Evolutionary conservation across 2,888 invertebrate genomes (phyloP), one percentile per base, ranked within the genome.

Genomic region (Lepidonotus clava): DNA sequence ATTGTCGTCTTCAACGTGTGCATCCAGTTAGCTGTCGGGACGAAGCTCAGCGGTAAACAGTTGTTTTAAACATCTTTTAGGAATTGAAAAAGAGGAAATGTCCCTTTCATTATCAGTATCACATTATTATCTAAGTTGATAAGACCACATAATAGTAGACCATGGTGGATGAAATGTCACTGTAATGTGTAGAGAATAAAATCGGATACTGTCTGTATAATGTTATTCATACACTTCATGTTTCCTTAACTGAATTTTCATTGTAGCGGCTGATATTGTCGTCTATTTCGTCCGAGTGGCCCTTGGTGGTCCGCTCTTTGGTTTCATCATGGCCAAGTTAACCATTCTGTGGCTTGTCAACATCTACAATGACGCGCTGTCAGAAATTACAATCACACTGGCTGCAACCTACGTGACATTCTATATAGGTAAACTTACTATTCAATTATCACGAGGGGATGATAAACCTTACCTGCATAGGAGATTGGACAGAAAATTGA

Each of bases 351-450:
- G 93, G 89, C 88, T 95, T 46, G 91, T 92, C 8, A 90, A 91
- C 40, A 94, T 94, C 18, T 94, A 94, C 89, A 94, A 94, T 87
- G 95, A 95, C 88, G 93, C 94, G 1, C 90, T 94, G 11, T 92
- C 93, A 1, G 95, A 95, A 89, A 94, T 95, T 14, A 94, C 94
- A 4, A 93, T 95, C 34, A 95, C 95, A 1, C 90, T 95, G 6
- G 92, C 94, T 1, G 91, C 94, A 0, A 94, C 95, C 0, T 95
- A 95, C 88, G 87, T 94, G 85, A 94, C 94, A 0, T 95, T 94
- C 90, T 95, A 94, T 88, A 90, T 93, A 36, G 92, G 94, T 93
- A 90, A 92, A 92, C 24, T 41, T 84, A 18, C 18, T 46, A 46
- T 18, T 46, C 18, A 46, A n/a, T n/a, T n/a, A n/a, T n/a, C n/a